These are phyloP conservation scores for Polydrusus pterygomalis DNA, from an alignment of 2,888 invertebrate species.

Conservation along the genomic window DNA sequence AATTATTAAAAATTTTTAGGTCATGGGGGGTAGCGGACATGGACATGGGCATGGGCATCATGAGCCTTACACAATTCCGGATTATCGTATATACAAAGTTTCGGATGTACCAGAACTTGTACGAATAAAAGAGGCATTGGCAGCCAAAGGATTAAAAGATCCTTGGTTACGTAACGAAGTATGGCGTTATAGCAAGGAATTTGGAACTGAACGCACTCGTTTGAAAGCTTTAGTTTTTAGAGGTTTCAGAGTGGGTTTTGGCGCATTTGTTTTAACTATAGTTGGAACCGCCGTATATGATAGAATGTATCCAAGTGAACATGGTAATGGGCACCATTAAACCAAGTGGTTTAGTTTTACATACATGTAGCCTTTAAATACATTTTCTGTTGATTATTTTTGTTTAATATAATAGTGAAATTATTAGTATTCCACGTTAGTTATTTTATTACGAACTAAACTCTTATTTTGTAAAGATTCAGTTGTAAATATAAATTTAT, in stretches of 20 bases:
- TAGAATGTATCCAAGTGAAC: conserved; percentile 67
- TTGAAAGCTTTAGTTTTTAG: conserved; percentile 74
- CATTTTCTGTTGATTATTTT: conserved; percentile 4
- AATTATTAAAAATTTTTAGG: neutral
- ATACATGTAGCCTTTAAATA: conserved; percentile 3
- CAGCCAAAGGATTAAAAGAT: conserved; percentile 83
- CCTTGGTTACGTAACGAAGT: conserved; percentile 94
- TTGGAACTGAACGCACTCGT: conserved; percentile 74
- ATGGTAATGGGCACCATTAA: conserved; percentile 68
- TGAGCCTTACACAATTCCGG: conserved; percentile 81
- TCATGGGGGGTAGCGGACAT: conserved; percentile 74
- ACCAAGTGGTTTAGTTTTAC: neutral
- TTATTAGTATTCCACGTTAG: neutral
- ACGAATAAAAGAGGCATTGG: conserved; percentile 79
- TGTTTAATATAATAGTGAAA: neutral
- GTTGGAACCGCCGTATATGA: conserved; percentile 68
- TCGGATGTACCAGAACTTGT: conserved; percentile 81
- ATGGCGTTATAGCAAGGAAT: conserved; percentile 82
- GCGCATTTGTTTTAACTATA: conserved; percentile 75
- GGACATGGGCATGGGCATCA: conserved; percentile 74
- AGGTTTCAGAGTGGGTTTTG: conserved; percentile 80
- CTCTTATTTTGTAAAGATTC: no score
- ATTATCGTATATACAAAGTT: conserved; percentile 82
- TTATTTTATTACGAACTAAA: no score
- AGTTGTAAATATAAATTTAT: no score